Base-by-base conservation (phyloP, 2,797 vertebrate species). In the Nyctibius grandis region DNA sequence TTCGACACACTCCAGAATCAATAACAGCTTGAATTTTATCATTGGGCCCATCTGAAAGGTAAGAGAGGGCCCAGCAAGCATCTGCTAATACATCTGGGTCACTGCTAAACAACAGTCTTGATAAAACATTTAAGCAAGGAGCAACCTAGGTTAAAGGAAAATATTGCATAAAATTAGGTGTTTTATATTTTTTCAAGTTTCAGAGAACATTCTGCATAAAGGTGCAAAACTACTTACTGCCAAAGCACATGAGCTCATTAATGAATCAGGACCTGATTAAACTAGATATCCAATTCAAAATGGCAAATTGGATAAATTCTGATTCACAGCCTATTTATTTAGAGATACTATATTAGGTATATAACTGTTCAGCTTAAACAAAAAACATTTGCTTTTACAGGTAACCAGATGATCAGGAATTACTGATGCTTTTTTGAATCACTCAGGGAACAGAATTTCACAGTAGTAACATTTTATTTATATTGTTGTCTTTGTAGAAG, bases 21-120 rank as follows among this genome's bases (percentile, higher is more conserved):
- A 99, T 99, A 95, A 99, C 99, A 9, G 98, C 98, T 98, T 99
- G 99, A 96, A 99, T 99, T 98, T 99, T 99, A 96, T 99, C 99
- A 89, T 99, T 99, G 42, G 99, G 98, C 91, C 99, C 99, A 79
- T 99, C 99, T 20, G 99, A 99, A 91, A 99, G 98, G 95, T 99
- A 99, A 88, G 99, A 99, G 74, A 99, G 98, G 51, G 99, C 99
- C 99, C 99, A 99, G 97, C 99, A 99, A 64, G 99, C 99, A 90
- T 99, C 99, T 84, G 99, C 99, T 97, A 99, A 96, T 42, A 99
- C 98, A 96, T 99, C 99, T 31, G 99, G 98, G 85, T 99, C 99
- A 94, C 98, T 99, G 97, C 98, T 99, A 97, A 99, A 99, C 91
- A 99, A 98, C 44, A 99, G 97, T 87, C 98, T 98, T 97, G 99